Evolutionary conservation across 2,888 invertebrate species (phyloP).

Genomic region (Seira ritae): DNA sequence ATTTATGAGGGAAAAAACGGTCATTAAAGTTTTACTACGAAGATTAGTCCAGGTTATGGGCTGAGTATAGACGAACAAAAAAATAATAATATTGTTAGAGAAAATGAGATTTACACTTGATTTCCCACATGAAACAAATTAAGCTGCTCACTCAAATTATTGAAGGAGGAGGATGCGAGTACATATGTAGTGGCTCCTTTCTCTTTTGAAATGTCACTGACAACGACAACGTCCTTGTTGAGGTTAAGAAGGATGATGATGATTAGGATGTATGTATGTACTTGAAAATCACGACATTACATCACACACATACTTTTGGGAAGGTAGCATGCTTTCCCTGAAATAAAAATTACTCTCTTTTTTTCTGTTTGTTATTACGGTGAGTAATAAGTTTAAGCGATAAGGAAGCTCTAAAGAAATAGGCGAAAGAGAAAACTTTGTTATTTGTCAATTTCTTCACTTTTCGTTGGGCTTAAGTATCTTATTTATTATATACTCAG

Average conservation of each 20-base stretch:
- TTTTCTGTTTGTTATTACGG: slow-evolving; percentile 9
- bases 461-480: slow-evolving; percentile 15
- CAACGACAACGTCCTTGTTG: slow-evolving; percentile 5
- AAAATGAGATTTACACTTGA: slow-evolving; percentile 49
- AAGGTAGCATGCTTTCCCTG: background rate
- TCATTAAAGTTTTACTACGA: slow-evolving; percentile 22
- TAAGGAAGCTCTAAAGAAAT: slow-evolving; percentile 40
- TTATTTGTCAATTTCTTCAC: slow-evolving; percentile 24
- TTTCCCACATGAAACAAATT: slow-evolving; percentile 23
- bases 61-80: background rate
- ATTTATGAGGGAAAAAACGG: slow-evolving; percentile 46
- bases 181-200: too few species aligned
- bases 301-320: slow-evolving; percentile 1
- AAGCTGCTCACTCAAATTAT: slow-evolving; percentile 22
- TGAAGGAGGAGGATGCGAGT: too few species aligned
- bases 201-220: slow-evolving; percentile 6
- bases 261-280: slow-evolving; percentile 9
- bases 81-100: background rate
- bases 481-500: slow-evolving; percentile 24
- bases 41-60: slow-evolving; percentile 4
- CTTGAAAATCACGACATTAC: slow-evolving; percentile 20
- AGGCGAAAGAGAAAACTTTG: background rate
- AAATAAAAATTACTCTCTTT: background rate
- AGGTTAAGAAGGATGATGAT: slow-evolving; percentile 15
- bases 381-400: slow-evolving; percentile 32